Evolutionary conservation across 2,113 vertebrate species (phyloP).

Genomic region (Bubalus kerabau): DNA sequence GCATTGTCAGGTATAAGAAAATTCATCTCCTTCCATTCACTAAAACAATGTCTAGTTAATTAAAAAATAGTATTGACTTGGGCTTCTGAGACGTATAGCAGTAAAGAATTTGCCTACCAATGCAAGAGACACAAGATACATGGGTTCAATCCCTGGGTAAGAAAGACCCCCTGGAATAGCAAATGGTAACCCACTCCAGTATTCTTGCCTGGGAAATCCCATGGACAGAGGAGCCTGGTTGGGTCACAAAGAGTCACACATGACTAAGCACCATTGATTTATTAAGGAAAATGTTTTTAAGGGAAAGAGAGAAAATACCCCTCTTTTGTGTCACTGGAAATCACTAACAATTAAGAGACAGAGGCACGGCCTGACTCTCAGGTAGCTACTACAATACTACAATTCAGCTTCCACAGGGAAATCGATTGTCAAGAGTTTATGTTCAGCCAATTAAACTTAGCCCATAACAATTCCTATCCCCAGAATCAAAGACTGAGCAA

Average conservation of each 20-base stretch:
- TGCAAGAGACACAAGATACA: background rate
- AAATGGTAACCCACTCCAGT: background rate
- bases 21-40: background rate
- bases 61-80: background rate
- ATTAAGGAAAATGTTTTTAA: background rate
- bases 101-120: background rate
- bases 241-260: background rate
- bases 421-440: background rate
- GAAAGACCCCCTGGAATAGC: background rate
- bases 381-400: background rate
- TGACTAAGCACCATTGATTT: background rate
- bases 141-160: background rate
- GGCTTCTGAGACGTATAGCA: background rate
- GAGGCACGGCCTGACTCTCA: background rate
- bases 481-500: constrained; percentile 15
- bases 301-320: background rate
- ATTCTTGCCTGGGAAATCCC: background rate
- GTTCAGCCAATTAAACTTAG: background rate
- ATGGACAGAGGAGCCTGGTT: background rate
- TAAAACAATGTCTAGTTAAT: background rate
- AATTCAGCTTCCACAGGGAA: background rate
- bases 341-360: constrained; percentile 3
- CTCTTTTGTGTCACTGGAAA: background rate
- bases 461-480: background rate
- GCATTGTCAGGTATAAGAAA: background rate